Evolutionary conservation across 2,888 invertebrate species (phyloP).

Genomic region (Drosophila mercatorum): DNA sequence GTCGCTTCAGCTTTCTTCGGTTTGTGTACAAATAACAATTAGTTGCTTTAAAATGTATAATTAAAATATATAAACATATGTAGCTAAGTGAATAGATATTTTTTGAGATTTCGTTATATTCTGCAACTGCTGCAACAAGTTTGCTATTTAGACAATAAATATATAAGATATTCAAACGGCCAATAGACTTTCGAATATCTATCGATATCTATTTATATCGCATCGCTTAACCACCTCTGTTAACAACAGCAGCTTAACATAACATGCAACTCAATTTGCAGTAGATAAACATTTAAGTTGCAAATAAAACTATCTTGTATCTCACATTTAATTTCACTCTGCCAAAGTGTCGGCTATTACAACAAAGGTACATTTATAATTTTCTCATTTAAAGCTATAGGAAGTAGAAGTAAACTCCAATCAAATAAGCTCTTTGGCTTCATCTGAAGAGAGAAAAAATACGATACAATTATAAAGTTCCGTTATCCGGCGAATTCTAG

Average conservation of each 20-base stretch:
- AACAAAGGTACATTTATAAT: conserved; percentile 27
- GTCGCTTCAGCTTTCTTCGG: background rate
- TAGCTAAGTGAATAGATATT: background rate
- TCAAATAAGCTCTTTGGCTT: background rate
- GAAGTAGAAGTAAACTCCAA: background rate
- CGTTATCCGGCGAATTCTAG: background rate
- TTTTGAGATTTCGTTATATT: background rate
- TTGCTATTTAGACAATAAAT: background rate
- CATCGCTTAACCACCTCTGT: background rate
- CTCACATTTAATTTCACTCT: background rate
- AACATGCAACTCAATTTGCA: background rate
- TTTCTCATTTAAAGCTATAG: background rate
- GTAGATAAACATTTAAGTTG: conserved; percentile 2
- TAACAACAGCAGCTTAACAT: conserved; percentile 20
- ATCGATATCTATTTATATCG: conserved; percentile 4
- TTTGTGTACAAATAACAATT: background rate
- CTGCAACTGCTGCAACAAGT: background rate
- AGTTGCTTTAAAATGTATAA: background rate
- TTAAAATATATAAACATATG: no score
- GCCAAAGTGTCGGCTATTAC: conserved; percentile 43
- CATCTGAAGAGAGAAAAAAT: background rate
- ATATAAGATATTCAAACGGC: background rate
- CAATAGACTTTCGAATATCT: background rate
- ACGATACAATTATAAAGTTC: conserved; percentile 1
- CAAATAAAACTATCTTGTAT: background rate